Evolutionary conservation across 23 tunicate genomes (phyloP), one percentile per base, ranked within the genome.

Genomic region (Clavelina lepadiformis): DNA sequence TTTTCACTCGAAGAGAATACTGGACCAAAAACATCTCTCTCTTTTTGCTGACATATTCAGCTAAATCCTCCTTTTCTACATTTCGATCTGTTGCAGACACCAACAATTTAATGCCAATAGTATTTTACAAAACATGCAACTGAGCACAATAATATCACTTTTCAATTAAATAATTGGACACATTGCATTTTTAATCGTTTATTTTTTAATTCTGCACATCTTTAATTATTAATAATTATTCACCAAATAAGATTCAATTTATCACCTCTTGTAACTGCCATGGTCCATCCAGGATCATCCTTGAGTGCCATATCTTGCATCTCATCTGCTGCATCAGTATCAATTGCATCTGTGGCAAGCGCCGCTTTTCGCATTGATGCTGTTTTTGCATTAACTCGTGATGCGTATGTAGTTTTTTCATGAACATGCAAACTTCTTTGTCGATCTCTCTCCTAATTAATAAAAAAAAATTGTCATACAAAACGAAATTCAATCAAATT

Each of bases 1-100:
- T 62, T 38, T 91, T 91, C 51, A 91, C 98, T 29, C 84, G 70
- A 20, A 91, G 78, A 28, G 98, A 82, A 34, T 91, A 91, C 57
- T 91, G 83, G 25, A 91, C 98, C 52, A 77, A 76, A 51, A 91
- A 91, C 98, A 83, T 91, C 60, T 91, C 86, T 32, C 98, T 61
- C 68, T 91, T 91, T 70, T 83, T 91, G 35, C 66, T 67, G 41
- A 91, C 80, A 61, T 91, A 91, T 28, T 91, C 98, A 7, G 76
- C 73, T 6, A 82, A 46, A 38, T 83, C 82, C 52, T 91, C 98
- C 56, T 79, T 82, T 36, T 91, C 97, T 22, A 89, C 83, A 52
- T 81, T 89, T 34, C 87, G 87, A 74, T 88, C 96, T 79, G 65
- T 13, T n/a, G 26, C 30, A 13, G 59, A 41, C 15, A 41, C 49